Evolutionary conservation across 2,797 vertebrate genomes (phyloP).

Genomic region (Lindbergichthys nudifrons): DNA sequence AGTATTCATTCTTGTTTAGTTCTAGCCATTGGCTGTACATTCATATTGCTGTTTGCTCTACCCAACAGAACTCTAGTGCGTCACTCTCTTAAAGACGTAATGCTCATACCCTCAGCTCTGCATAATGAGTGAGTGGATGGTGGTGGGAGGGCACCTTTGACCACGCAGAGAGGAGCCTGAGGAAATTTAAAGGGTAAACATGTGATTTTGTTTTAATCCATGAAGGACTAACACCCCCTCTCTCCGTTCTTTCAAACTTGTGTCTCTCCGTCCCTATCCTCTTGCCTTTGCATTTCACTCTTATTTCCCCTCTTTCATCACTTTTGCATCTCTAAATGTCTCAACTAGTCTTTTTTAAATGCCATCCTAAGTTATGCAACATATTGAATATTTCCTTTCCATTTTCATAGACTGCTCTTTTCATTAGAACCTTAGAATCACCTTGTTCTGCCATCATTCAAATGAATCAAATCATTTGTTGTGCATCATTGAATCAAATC

Average conservation of each 20-base stretch:
- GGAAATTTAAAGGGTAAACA: conserved; percentile 48
- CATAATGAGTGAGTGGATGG: conserved; percentile 45
- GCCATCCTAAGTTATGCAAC: conserved; percentile 23
- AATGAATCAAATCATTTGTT: no score
- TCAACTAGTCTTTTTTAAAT: conserved; percentile 16
- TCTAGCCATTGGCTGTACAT: not conserved
- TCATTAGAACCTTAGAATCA: not conserved
- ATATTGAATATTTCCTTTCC: conserved; percentile 8
- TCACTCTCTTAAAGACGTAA: conserved; percentile 30
- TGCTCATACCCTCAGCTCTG: conserved; percentile 18
- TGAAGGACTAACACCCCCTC: conserved; percentile 30
- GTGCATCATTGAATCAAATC: no score
- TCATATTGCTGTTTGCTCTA: conserved; percentile 3
- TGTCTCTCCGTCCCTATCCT: conserved; percentile 49
- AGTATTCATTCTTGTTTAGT: conserved; percentile 5
- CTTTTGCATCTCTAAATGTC: conserved; percentile 52
- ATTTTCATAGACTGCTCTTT: not conserved
- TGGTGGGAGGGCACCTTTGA: conserved; percentile 75
- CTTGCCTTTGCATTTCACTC: conserved; percentile 45
- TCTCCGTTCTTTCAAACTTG: conserved; percentile 38
- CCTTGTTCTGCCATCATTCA: not conserved
- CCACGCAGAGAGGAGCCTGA: conserved; percentile 48
- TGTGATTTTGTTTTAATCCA: conserved; percentile 36
- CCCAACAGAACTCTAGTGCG: conserved; percentile 24
- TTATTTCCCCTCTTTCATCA: conserved; percentile 58